Evolutionary conservation across 2,113 vertebrate genomes (phyloP).

Genomic region (Psittacus erithacus): DNA sequence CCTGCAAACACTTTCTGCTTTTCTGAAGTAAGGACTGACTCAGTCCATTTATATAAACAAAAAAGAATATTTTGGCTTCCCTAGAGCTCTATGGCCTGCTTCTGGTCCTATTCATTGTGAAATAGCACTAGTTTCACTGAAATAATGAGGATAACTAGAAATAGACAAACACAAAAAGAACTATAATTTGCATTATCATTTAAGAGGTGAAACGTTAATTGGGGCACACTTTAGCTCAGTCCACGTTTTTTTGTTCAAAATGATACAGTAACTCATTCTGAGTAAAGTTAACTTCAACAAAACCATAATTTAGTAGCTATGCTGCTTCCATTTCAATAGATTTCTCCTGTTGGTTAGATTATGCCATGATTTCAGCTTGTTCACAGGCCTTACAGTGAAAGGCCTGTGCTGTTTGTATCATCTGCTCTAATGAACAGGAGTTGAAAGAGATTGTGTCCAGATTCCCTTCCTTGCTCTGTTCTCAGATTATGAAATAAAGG

Average conservation of each 20-base stretch:
- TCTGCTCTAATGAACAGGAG: constrained; percentile 38
- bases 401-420: background rate
- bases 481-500: constrained; percentile 40
- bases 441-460: constrained; percentile 25
- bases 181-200: background rate
- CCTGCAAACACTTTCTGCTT: background rate
- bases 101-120: background rate
- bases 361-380: background rate
- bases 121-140: background rate
- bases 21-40: background rate
- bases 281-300: background rate
- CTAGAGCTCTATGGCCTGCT: background rate
- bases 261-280: background rate
- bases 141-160: background rate
- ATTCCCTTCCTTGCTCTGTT: constrained; percentile 34
- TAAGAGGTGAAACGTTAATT: background rate
- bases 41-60: background rate
- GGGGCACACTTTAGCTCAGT: background rate
- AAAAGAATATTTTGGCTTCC: background rate
- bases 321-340: background rate
- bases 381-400: constrained; percentile 23
- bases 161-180: background rate
- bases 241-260: background rate
- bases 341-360: background rate
- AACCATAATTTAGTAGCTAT: background rate